These are phyloP conservation scores for Lepilemur ruficaudatus DNA, from an alignment of 2,797 vertebrate genomes.

Conservation along the genomic window DNA sequence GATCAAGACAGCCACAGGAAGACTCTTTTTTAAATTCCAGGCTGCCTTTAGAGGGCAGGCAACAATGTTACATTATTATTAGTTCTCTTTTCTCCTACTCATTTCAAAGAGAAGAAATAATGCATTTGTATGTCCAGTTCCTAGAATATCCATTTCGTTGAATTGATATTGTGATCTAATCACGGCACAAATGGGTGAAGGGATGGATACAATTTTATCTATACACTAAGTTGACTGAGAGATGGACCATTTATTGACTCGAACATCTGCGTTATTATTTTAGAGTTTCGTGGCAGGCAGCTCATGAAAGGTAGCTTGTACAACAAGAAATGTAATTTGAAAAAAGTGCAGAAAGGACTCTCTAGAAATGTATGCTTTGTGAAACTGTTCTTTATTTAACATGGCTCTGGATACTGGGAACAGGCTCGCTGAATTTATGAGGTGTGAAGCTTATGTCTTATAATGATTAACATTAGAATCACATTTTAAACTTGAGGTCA, in stretches of 20 bases:
- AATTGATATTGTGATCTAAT: conserved; percentile 73
- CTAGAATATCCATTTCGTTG: conserved; percentile 71
- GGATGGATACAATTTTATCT: conserved; percentile 73
- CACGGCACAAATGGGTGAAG: conserved; percentile 75
- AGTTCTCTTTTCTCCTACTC: conserved; percentile 13
- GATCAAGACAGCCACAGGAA: conserved; percentile 30
- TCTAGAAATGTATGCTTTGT: conserved; percentile 80
- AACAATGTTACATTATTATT: conserved; percentile 65
- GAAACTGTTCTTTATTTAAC: conserved; percentile 78
- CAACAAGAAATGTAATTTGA: conserved; percentile 76
- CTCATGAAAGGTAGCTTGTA: conserved; percentile 79
- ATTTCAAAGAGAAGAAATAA: conserved; percentile 60
- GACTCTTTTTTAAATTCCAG: conserved; percentile 30
- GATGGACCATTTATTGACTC: conserved; percentile 80
- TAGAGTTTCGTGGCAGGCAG: conserved; percentile 79
- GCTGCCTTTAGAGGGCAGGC: neutral
- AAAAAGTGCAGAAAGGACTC: conserved; percentile 73
- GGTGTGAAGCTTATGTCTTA: conserved; percentile 76
- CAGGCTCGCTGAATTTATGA: conserved; percentile 79
- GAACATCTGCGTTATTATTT: conserved; percentile 83
- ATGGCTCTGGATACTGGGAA: conserved; percentile 60
- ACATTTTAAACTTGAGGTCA: conserved; percentile 80
- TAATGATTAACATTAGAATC: conserved; percentile 82
- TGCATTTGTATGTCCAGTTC: conserved; percentile 37
- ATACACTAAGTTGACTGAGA: conserved; percentile 71